Evolutionary conservation across 2,113 vertebrate genomes (phyloP).

Genomic region (Myocastor coypus): DNA sequence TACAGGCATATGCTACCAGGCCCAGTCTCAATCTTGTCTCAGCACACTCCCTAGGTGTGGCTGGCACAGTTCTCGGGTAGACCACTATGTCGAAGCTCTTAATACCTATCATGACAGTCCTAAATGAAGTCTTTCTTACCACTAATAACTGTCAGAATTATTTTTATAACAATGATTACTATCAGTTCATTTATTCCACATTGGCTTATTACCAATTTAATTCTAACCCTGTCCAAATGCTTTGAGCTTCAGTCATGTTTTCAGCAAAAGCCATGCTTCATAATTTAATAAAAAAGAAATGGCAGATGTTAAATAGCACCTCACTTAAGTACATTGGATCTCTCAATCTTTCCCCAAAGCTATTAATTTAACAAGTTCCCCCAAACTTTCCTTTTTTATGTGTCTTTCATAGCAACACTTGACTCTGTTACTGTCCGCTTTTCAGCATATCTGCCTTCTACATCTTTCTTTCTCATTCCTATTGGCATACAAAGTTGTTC

Average conservation of each 20-base stretch:
- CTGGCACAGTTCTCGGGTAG: too few species aligned
- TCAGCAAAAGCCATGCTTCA: neutral
- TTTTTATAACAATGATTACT: neutral
- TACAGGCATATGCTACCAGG: too few species aligned
- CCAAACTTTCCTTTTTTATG: neutral
- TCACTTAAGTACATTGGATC: neutral
- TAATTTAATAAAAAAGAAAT: neutral
- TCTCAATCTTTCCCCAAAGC: neutral
- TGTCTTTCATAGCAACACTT: neutral
- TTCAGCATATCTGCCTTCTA: neutral
- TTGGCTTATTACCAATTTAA: neutral
- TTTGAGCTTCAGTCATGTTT: neutral
- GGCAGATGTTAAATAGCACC: neutral
- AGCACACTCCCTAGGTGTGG: too few species aligned
- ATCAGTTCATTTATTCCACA: neutral
- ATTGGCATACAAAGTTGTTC: neutral
- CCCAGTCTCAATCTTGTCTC: too few species aligned
- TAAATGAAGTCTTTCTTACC: neutral
- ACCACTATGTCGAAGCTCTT: neutral
- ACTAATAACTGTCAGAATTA: neutral
- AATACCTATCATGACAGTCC: neutral
- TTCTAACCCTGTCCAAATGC: neutral
- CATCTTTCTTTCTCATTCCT: neutral
- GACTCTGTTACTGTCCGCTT: neutral
- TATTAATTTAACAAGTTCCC: neutral